Base-by-base conservation (phyloP, 1,140 invertebrate genomes). In the Drosophila pachea region DNA sequence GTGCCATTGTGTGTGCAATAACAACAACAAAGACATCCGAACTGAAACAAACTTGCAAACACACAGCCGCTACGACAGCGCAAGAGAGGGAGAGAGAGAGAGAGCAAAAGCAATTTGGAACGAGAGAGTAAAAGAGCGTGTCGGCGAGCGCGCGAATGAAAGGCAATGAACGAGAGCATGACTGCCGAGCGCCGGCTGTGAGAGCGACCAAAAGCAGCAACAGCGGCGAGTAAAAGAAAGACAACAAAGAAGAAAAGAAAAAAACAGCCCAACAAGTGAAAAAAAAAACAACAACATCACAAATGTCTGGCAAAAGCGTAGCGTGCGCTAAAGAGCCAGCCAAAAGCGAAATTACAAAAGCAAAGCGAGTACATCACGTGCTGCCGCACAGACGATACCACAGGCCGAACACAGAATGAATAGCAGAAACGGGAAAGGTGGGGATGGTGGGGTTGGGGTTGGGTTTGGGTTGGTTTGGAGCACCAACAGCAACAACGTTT, bases 241-340 rank as follows among this genome's bases (percentile, higher is more conserved):
- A 69, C 22, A 69, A 69, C 67, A 69, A 52, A 68, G 53, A 55
- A 65, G 65, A 16, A 70, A 63, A 52, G 74, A 65, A 84, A 83
- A 83, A 84, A 84, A 84, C 66, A 79, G 68, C 81, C 79, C 79
- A 84, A 84, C 79, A 84, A 84, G 79, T 84, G 81, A 84, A 81
- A 74, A 47, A 63, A 59, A 61, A 53, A 70, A 76, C 59, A 83
- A 81, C 64, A 77, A 86, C 61, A 83, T 77, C 22, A 22, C 22
- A 76, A 77, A 74, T 43, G 54, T 63, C 33, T 55, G 68, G 58
- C 55, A 45, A 84, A 86, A 79, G 70, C 76, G 49, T 65, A 86
- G 81, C 81, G 69, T 76, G 67, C 62, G 79, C 76, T 84, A 86
- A 84, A 84, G 76, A 84, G 76, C 49, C 50, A 64, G 9, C 45